Base-by-base conservation (phyloP, 2,888 invertebrate genomes). In the Cryptosula pallasiana region DNA sequence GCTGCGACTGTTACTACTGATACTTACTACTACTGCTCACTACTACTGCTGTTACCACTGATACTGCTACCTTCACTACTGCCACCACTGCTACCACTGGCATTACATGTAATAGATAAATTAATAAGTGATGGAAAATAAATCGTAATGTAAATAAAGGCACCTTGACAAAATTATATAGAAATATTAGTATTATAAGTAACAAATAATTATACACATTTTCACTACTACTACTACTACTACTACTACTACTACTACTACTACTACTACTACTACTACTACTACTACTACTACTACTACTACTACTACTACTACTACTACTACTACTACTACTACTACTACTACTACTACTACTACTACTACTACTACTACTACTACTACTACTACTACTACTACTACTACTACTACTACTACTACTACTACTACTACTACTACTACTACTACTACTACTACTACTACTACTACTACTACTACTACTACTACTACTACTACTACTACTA, bases 391-490 rank as follows among this genome's bases (percentile, higher is more conserved):
- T 71, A 73, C 69, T 71, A 74, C 55, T 71, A 73, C 57, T 71
- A 74, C 69, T 71, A 73, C 58, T 57, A 73, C 45, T 72, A 73
- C 63, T 74, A 71, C 63, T 74, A 74, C 36, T 74, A 73, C 45
- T 74, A 74, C 63, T 74, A 73, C 45, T 71, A 73, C 45, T 74
- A 74, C 63, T 73, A 73, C 63, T 74, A 73, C 36, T 74, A 71
- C 36, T 73, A 74, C 71, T 71, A 71, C 58, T 69, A 71, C 57
- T 73, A 73, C 71, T 71, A 69, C 71, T 69, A 71, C 55, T 73
- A 73, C 54, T 73, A 71, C 20, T 71, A 71, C 55, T 71, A 70
- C 54, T 71, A 73, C 69, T 73, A 71, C 69, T 71, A 73, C 45
- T 74, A 71, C 58, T 73, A 73, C 69, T 73, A 73, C 54, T 57